phyloP scores from a whole-genome alignment of 2,888 invertebrate species.

The Embidobia sp. region DNA sequence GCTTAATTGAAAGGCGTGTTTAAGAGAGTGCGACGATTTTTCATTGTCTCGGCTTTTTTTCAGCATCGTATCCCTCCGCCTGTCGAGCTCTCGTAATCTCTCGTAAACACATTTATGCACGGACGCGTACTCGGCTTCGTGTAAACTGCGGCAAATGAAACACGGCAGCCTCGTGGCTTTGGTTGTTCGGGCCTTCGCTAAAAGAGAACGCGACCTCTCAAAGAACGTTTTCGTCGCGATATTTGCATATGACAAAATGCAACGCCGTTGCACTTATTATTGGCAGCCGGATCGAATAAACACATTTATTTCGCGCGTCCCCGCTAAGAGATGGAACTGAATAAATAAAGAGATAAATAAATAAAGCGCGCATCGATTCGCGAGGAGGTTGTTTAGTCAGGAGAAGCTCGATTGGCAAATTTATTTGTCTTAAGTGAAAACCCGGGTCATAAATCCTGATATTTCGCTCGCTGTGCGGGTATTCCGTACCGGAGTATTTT shows the following conservation, averaged over 20 bases:
- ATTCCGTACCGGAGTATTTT: no score
- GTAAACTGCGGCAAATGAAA: conserved; percentile 49
- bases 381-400: no score
- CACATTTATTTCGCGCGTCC: not conserved
- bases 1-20: conserved; percentile 40
- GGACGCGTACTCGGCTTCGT: conserved; percentile 39
- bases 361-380: not conserved
- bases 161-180: conserved; percentile 41
- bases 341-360: conserved; percentile 9
- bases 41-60: conserved; percentile 49
- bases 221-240: conserved; percentile 40
- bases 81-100: conserved; percentile 40
- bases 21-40: conserved; percentile 44
- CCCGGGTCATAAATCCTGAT: no score
- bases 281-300: conserved; percentile 16
- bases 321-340: no score
- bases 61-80: not conserved
- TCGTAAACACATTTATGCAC: conserved; percentile 57
- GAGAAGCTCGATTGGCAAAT: no score
- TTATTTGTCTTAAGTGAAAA: no score
- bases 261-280: conserved; percentile 21
- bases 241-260: conserved; percentile 49
- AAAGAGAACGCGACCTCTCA: conserved; percentile 38
- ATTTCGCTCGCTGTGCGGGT: no score
- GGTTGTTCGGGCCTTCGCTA: conserved; percentile 44